Conservation (phyloP, 2,113 vertebrate genomes). For the Tragulus kanchil region DNA sequence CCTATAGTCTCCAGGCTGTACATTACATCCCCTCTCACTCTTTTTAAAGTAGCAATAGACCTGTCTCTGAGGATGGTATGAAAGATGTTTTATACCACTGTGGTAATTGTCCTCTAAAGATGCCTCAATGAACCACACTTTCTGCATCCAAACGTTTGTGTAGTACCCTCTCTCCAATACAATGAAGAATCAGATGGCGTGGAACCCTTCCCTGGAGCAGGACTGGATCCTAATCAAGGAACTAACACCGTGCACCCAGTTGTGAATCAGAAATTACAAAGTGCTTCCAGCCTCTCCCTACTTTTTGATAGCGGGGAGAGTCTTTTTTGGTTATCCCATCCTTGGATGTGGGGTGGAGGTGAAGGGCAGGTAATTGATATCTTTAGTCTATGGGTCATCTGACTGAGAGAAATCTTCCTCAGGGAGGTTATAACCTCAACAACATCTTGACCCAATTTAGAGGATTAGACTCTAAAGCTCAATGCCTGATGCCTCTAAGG, state of each 20-base stretch:
- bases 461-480: not conserved
- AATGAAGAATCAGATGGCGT: not conserved
- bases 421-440: not conserved
- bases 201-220: not conserved
- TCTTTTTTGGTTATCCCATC: not conserved
- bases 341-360: no score
- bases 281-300: not conserved
- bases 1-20: not conserved
- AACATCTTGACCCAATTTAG: not conserved
- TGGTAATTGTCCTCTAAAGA: not conserved
- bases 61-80: not conserved
- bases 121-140: not conserved
- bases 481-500: not conserved
- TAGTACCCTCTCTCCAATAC: not conserved
- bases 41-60: not conserved
- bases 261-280: not conserved
- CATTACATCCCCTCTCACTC: not conserved
- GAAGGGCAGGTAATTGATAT: not conserved
- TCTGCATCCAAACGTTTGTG: not conserved
- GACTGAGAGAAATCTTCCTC: not conserved
- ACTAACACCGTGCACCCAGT: fast-evolving
- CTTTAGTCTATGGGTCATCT: not conserved
- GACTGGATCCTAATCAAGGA: not conserved
- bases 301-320: not conserved
- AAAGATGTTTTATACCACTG: not conserved